Conservation (phyloP, 2,888 invertebrate genomes). For the Drepana falcataria region DNA sequence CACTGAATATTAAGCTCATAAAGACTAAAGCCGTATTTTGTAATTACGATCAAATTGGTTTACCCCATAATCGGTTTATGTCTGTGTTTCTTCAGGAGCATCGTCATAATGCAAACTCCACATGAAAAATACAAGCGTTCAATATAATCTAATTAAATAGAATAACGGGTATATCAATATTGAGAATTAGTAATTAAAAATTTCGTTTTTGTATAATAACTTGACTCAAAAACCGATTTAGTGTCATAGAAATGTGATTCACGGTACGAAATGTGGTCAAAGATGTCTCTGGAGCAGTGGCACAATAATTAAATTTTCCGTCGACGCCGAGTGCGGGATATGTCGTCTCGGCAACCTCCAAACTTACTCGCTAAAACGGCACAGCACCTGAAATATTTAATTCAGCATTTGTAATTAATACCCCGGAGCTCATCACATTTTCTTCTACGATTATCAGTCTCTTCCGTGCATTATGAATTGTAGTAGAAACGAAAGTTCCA, state of each 20-base stretch:
- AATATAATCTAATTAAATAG: too few relatives aligned
- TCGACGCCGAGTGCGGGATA: slow-evolving; percentile 56
- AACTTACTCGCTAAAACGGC: slow-evolving; percentile 55
- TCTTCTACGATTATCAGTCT: neutral
- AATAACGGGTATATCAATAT: too few relatives aligned
- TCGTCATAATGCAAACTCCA: too few relatives aligned
- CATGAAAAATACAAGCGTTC: too few relatives aligned
- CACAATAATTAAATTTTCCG: slow-evolving; percentile 74
- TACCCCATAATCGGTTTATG: too few relatives aligned
- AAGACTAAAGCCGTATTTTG: too few relatives aligned
- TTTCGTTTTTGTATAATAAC: slow-evolving; percentile 45
- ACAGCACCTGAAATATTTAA: slow-evolving; percentile 70
- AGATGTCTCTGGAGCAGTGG: slow-evolving; percentile 52
- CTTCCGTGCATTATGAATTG: too few relatives aligned
- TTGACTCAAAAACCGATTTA: slow-evolving; percentile 59
- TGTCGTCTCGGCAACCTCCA: slow-evolving; percentile 67
- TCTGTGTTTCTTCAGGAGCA: too few relatives aligned
- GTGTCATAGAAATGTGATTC: slow-evolving; percentile 60
- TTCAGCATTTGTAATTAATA: slow-evolving; percentile 60
- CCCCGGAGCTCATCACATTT: slow-evolving; percentile 35
- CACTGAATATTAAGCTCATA: too few relatives aligned
- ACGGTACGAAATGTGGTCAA: slow-evolving; percentile 68
- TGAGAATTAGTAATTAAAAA: neutral
- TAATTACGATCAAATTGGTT: too few relatives aligned
- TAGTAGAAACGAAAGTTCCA: too few relatives aligned